Evolutionary conservation across 2,113 vertebrate species (phyloP).

Genomic region (Mus pahari): DNA sequence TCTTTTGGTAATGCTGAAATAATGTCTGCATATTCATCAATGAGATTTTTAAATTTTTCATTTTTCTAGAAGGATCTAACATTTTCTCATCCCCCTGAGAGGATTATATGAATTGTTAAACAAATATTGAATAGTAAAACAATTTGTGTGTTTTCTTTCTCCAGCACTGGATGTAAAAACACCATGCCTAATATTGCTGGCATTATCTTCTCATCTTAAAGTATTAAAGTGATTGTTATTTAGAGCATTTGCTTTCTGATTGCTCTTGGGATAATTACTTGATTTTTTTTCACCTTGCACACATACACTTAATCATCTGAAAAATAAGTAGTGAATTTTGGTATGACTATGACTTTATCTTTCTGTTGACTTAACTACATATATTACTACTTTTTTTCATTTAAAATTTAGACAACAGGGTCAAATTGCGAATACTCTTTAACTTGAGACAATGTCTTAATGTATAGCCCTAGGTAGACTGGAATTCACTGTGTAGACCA

Average conservation of each 20-base stretch:
- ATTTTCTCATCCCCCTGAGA: neutral
- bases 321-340: neutral
- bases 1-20: neutral
- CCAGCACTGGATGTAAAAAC: neutral
- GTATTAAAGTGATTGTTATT: conserved; percentile 10
- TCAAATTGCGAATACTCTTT: neutral
- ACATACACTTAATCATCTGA: conserved; percentile 49
- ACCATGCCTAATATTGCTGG: neutral
- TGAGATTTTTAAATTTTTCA: neutral
- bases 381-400: neutral
- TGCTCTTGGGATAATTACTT: neutral
- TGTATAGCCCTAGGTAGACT: neutral
- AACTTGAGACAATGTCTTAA: neutral
- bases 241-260: neutral
- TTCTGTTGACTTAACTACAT: neutral
- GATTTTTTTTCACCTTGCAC: neutral
- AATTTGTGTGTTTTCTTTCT: neutral
- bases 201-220: neutral
- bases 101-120: conserved; percentile 25
- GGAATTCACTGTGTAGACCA: neutral
- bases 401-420: neutral
- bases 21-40: neutral
- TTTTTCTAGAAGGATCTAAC: neutral
- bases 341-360: neutral
- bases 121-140: neutral